Conservation (phyloP, 2,888 invertebrate genomes). For the Pyrochroa serraticornis region DNA sequence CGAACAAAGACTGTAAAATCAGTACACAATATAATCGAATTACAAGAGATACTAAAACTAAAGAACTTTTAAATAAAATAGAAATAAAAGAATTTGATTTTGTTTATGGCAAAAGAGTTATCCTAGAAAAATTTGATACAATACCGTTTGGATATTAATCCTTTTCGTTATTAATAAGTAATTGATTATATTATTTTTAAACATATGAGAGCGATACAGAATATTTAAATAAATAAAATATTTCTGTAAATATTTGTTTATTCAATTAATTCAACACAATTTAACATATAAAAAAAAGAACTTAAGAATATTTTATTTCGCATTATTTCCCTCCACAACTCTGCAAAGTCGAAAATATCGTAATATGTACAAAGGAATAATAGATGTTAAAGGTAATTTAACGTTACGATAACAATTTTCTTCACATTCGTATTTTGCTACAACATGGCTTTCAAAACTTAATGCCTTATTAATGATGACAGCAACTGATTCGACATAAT, state of each 20-base stretch:
- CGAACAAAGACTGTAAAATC: too few species aligned
- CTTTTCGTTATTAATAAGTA: too few species aligned
- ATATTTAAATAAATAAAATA: slow-evolving; percentile 8
- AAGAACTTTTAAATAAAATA: too few species aligned
- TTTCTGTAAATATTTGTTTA: slow-evolving; percentile 15
- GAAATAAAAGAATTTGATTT: too few species aligned
- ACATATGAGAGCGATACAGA: slow-evolving; percentile 9
- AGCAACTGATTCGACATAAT: slow-evolving; percentile 21
- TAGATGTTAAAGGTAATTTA: slow-evolving; percentile 22
- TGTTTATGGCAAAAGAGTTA: too few species aligned
- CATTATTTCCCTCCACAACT: slow-evolving; percentile 23
- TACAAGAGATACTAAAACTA: too few species aligned
- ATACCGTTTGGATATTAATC: too few species aligned
- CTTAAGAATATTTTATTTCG: slow-evolving; percentile 16
- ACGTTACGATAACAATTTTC: slow-evolving; percentile 20
- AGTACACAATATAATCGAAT: too few species aligned
- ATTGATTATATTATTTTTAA: too few species aligned
- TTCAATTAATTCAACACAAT: slow-evolving; percentile 12
- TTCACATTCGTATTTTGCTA: slow-evolving; percentile 25
- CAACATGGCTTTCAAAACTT: slow-evolving; percentile 26
- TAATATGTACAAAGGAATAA: slow-evolving; percentile 27
- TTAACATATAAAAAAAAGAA: slow-evolving; percentile 9
- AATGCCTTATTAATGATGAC: slow-evolving; percentile 20
- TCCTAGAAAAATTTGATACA: too few species aligned
- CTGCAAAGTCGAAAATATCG: slow-evolving; percentile 23